Base-by-base conservation (phyloP, 2,113 vertebrate species). In the Poeciliopsis occidentalis region DNA sequence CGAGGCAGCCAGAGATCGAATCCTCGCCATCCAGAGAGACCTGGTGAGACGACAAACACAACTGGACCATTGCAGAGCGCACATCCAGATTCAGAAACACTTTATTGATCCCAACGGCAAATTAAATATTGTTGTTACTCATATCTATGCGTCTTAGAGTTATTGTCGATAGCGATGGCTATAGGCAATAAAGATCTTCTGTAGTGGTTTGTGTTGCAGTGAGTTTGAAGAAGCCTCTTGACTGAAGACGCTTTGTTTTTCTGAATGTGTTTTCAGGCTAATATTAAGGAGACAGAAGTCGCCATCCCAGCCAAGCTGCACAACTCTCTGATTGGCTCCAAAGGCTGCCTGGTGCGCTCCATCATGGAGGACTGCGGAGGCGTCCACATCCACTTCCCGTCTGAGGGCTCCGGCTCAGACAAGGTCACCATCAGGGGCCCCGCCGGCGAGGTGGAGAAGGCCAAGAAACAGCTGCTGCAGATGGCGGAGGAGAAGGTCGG, bases 341-440 rank as follows among this genome's bases (percentile, higher is more conserved):
- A 96, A 78, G 95, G 95, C 62, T 95, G 94, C 83, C 91, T 96
- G 3, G 95, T 96, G 84, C 95, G 95, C 73, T 93, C 95, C 7
- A 87, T 96, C 81, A 96, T 96, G 95, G 95, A 96, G 66, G 95
- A 96, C 41, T 96, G 95, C 10, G 95, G 95, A 0, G 95, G 95
- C 2, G 95, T 96, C 51, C 95, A 94, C 90, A 95, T 94, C 79
- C 93, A 95, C 64, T 96, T 96, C 84, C 95, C 95, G n/a, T 94
- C 92, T 0, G 94, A 93, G 74, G 94, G 94, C 71, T 95, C 94
- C 0, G 94, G 91, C 30, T 94, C 94, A 0, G 94, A 95, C 85
- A 93, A 87, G 66, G 94, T 96, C 71, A 95, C 93, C 71, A 95
- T 96, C 86, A 88, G 93, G 24, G 95, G 94, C 0, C 93, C 94